A percentile compares a stretch with the other conserved stretches of the same genome.
These are phyloP conservation scores for Philotrypesis tridentata DNA, from an alignment of 1,140 invertebrate genomes.

Conservation along the genomic window DNA sequence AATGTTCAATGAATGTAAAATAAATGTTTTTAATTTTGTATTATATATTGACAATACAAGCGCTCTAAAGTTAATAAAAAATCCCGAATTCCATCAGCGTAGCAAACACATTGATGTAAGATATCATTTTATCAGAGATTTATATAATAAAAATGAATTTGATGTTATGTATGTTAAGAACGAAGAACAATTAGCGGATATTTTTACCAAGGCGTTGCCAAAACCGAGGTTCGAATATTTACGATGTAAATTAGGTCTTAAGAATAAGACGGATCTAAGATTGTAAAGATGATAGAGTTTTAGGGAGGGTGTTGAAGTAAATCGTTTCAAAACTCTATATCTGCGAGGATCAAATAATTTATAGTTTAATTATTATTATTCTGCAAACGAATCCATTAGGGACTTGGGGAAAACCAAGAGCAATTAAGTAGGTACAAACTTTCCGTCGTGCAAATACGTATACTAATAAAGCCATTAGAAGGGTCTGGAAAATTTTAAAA, in stretches of 20 bases:
- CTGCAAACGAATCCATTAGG: too few relatives aligned
- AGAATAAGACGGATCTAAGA: not conserved
- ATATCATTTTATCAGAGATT: constrained; percentile 56
- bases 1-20: constrained; percentile 30
- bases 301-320: constrained; percentile 32
- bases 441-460: too few relatives aligned
- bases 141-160: constrained; percentile 44
- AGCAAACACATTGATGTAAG: constrained; percentile 58
- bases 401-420: too few relatives aligned
- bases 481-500: too few relatives aligned
- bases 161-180: constrained; percentile 41
- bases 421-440: too few relatives aligned
- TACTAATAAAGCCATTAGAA: too few relatives aligned
- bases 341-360: too few relatives aligned
- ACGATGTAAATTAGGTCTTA: not conserved
- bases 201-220: constrained; percentile 47
- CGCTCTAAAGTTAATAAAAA: constrained; percentile 51
- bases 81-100: constrained; percentile 52
- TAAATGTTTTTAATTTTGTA: not conserved
- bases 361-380: too few relatives aligned
- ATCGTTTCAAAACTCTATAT: not conserved
- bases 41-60: constrained; percentile 53
- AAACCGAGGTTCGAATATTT: constrained; percentile 43
- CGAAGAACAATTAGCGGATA: constrained; percentile 43
- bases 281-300: constrained; percentile 30